Evolutionary conservation across 2,888 invertebrate genomes (phyloP).

Genomic region (Podabrus alpinus): DNA sequence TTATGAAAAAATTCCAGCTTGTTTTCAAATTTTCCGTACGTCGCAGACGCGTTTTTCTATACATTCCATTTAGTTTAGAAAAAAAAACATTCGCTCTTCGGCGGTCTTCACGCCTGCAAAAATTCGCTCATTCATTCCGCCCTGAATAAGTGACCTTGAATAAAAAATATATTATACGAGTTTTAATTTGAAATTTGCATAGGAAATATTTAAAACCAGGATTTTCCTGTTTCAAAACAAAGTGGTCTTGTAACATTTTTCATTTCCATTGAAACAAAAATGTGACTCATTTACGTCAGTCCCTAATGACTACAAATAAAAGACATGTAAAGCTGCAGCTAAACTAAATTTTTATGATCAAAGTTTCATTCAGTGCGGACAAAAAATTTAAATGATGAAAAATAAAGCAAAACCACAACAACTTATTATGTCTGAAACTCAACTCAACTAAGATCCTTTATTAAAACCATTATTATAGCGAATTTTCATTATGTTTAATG

Average conservation of each 20-base stretch:
- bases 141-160: background rate
- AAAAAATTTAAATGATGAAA: background rate
- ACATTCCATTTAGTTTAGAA: background rate
- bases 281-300: background rate
- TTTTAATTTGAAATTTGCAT: background rate
- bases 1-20: background rate
- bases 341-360: background rate
- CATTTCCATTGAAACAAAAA: background rate
- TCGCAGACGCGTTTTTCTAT: background rate
- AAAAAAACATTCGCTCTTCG: background rate
- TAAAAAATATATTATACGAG: background rate
- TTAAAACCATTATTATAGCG: constrained; percentile 24
- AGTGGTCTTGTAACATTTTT: background rate
- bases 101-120: background rate
- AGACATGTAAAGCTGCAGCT: background rate
- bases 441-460: constrained; percentile 12
- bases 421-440: background rate
- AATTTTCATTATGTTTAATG: constrained; percentile 28
- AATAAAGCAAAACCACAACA: background rate
- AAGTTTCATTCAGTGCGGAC: background rate
- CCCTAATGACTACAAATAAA: background rate
- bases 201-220: background rate
- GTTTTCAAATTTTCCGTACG: background rate
- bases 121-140: background rate
- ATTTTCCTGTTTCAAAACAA: background rate